Evolutionary conservation across 1,140 invertebrate genomes (phyloP).

Genomic region (Leptinotarsa defecta): DNA sequence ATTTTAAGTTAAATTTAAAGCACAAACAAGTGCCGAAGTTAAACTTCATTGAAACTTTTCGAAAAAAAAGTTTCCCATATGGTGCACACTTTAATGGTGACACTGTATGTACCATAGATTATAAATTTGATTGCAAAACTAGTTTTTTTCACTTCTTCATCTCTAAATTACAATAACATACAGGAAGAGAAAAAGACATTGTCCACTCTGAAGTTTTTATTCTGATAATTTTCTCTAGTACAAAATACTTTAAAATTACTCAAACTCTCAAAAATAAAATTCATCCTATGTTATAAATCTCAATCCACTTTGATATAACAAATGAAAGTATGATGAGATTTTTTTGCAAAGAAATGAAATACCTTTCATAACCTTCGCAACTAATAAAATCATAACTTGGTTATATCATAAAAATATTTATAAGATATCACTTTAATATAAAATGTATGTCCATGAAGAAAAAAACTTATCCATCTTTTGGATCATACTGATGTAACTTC

Average conservation of each 20-base stretch:
- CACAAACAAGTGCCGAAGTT: no score
- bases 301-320: not conserved
- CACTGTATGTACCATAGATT: no score
- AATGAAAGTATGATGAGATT: not conserved
- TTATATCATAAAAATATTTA: not conserved
- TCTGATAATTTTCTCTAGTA: no score
- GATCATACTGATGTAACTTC: constrained; percentile 82
- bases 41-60: no score
- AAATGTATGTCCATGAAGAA: not conserved
- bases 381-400: not conserved
- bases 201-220: no score
- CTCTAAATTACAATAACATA: no score
- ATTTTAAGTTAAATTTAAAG: no score
- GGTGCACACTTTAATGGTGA: no score
- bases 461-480: constrained; percentile 28
- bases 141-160: no score
- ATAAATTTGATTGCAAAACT: no score
- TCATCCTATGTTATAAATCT: not conserved
- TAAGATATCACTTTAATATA: not conserved
- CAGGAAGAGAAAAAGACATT: no score
- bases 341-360: not conserved
- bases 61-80: no score
- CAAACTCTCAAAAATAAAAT: not conserved
- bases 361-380: not conserved
- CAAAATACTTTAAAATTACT: not conserved